Evolutionary conservation across 2,797 vertebrate species (phyloP), one percentile per base, ranked within the genome.

Genomic region (Chelidonichthys spinosus): DNA sequence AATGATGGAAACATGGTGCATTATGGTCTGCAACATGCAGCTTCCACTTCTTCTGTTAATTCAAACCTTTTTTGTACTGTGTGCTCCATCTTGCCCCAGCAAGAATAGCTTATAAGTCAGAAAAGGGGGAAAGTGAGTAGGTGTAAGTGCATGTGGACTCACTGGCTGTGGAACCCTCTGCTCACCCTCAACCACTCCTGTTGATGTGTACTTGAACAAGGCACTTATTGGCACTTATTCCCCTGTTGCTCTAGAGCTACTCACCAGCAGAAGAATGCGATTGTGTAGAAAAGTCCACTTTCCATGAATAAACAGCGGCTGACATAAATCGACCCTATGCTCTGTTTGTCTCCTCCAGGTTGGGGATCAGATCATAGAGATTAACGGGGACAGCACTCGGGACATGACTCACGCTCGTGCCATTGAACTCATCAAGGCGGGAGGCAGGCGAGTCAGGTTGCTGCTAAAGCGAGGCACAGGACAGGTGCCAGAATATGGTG

Each of bases 361-460:
- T 71, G 98, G 98, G 78, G 98, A 99, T 95, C 98, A 99, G 94
- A 99, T 99, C 91, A 99, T 99, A 89, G 98, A 99, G 95, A 99
- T 99, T 90, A 99, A 99, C 50, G 98, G 98, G 84, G 98, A 99
- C 93, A 98, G 97, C 93, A 99, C 98, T 69, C 95, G 98, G 87
- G 98, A 99, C 93, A 99, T 99, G 98, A 99, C 97, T 68, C 98
- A 99, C 2, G 95, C 96, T 86, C 96, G 97, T 64, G 98, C 98
- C 79, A 99, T 99, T 90, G 98, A 99, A 87, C 96, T 99, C 90
- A 99, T 99, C 94, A 99, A 99, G 91, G 97, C 97, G 0, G 98
- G 98, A 67, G 98, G 98, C 82, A 94, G 97, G 60, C 95, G 98
- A 90, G 98, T 96, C 75, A 94, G 98, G 63, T 95, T 99, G 81